A percentile compares a stretch with the other conserved stretches of the same genome.
These are phyloP conservation scores for Galeruca laticollis DNA, from an alignment of 2,888 invertebrate species.

Conservation along the genomic window DNA sequence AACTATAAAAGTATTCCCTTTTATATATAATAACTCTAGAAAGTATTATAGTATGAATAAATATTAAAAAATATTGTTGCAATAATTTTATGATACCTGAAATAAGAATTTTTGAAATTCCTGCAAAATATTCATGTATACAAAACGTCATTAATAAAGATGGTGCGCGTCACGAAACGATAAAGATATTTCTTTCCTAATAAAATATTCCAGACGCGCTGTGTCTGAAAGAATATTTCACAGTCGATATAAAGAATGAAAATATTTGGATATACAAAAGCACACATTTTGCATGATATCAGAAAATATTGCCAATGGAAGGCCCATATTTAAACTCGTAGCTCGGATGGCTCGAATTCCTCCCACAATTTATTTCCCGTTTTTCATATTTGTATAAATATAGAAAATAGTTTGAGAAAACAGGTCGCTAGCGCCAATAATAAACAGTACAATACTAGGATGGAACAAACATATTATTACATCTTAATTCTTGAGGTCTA, in stretches of 20 bases:
- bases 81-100: neutral
- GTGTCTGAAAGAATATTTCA: slow-evolving; percentile 30
- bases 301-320: slow-evolving; percentile 29
- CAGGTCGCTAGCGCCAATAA: neutral
- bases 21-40: too few relatives aligned
- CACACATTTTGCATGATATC: slow-evolving; percentile 28
- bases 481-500: too few relatives aligned
- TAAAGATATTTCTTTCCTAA: slow-evolving; percentile 23
- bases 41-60: too few relatives aligned
- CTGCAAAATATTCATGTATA: slow-evolving; percentile 1
- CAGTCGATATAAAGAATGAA: slow-evolving; percentile 25
- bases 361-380: slow-evolving; percentile 1
- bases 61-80: too few relatives aligned
- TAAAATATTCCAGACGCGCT: slow-evolving; percentile 21
- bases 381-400: slow-evolving; percentile 12
- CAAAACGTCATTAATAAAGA: slow-evolving; percentile 20
- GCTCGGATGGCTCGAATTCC: neutral
- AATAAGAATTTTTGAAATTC: neutral
- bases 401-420: neutral
- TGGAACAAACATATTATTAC: too few relatives aligned
- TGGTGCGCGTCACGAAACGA: slow-evolving; percentile 17
- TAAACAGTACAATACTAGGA: neutral
- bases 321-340: slow-evolving; percentile 13
- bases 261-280: slow-evolving; percentile 30
- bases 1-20: too few relatives aligned